Percentiles rank a stretch among this genome's conserved stretches.
These are phyloP conservation scores for Mungos mungo DNA, from an alignment of 2,113 vertebrate species.

Conservation along the genomic window DNA sequence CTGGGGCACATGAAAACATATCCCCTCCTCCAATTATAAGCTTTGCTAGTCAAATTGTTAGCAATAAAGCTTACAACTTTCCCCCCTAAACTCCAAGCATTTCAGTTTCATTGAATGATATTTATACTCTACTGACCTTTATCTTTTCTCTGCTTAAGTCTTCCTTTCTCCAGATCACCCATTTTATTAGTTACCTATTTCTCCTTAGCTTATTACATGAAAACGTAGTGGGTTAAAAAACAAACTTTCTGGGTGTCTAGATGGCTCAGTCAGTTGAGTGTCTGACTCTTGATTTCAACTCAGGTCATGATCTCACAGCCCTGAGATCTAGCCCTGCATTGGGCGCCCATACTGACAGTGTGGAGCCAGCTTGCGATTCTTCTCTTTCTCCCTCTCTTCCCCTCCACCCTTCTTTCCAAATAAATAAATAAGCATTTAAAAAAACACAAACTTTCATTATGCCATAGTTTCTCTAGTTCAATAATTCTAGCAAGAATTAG, in stretches of 20 bases:
- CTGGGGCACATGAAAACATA: background rate
- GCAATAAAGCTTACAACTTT: background rate
- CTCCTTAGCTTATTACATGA: background rate
- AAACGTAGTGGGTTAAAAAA: background rate
- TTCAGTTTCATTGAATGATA: background rate
- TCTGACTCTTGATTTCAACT: no score
- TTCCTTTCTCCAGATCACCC: background rate
- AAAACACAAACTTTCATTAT: background rate
- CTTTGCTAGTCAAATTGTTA: background rate
- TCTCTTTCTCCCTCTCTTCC: no score
- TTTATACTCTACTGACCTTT: background rate
- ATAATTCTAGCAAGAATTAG: background rate
- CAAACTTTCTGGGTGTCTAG: background rate
- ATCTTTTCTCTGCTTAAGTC: background rate
- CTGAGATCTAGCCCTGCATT: no score
- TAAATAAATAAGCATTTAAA: no score
- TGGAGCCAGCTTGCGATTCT: no score
- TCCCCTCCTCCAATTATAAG: background rate
- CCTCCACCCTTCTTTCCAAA: no score
- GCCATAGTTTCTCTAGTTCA: background rate
- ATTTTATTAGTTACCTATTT: background rate
- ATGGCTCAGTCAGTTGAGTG: no score
- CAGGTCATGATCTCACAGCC: no score
- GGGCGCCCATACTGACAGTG: no score
- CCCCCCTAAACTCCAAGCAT: background rate